Percentiles rank a stretch among this genome's conserved stretches.
These are phyloP conservation scores for Clostera curtula DNA, from an alignment of 2,888 invertebrate genomes.

Conservation along the genomic window DNA sequence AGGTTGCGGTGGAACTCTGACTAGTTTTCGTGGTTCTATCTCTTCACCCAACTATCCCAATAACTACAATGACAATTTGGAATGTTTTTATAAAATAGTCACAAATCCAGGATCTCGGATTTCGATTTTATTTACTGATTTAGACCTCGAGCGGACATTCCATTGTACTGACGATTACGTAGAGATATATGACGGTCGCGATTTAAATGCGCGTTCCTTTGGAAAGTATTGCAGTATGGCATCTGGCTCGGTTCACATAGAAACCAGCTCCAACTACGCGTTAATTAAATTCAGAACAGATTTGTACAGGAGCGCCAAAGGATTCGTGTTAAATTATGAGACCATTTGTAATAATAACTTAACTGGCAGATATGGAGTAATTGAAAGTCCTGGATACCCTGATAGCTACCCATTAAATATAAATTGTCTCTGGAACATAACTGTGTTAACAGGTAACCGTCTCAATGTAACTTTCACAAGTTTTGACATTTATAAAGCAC, in stretches of 20 bases:
- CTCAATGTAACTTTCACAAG: slow-evolving; percentile 89
- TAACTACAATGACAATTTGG: too few species aligned
- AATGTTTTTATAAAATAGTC: slow-evolving; percentile 87
- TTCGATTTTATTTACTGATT: slow-evolving; percentile 78
- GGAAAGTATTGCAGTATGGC: slow-evolving; percentile 78
- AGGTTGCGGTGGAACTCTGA: slow-evolving; percentile 89
- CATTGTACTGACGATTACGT: slow-evolving; percentile 81
- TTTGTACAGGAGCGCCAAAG: slow-evolving; percentile 76
- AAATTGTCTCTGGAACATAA: slow-evolving; percentile 86
- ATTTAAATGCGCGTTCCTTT: slow-evolving; percentile 65
- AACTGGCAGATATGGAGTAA: slow-evolving; percentile 80
- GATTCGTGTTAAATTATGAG: slow-evolving; percentile 85
- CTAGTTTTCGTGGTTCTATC: slow-evolving; percentile 81
- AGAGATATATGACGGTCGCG: slow-evolving; percentile 81
- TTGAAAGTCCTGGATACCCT: slow-evolving; percentile 92
- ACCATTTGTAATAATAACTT: slow-evolving; percentile 81
- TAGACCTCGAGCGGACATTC: slow-evolving; percentile 78
- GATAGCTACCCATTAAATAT: slow-evolving; percentile 73
- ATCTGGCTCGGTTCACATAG: slow-evolving; percentile 55
- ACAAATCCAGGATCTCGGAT: slow-evolving; percentile 83
- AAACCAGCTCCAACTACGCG: slow-evolving; percentile 77
- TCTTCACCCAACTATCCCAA: slow-evolving; percentile 91
- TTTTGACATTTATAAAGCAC: slow-evolving; percentile 60
- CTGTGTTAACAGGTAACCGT: slow-evolving; percentile 84
- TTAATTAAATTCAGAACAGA: slow-evolving; percentile 85